Evolutionary conservation across 2,888 invertebrate genomes (phyloP), one percentile per base, ranked within the genome.

Genomic region (Baronia brevicornis): DNA sequence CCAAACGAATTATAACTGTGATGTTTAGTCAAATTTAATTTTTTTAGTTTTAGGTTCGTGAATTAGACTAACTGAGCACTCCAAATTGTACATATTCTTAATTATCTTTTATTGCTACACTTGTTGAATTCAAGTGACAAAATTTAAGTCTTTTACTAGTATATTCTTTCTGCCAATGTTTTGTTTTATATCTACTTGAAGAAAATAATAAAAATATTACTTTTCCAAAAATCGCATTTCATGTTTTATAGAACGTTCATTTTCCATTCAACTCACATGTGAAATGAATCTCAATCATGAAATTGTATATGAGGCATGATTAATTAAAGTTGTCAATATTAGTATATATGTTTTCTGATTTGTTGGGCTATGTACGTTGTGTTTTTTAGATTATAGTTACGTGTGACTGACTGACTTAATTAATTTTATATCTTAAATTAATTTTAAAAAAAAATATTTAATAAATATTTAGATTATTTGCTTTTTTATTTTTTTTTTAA

Each of bases 401-500:
- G 79, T 69, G 77, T 78, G 80, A 79, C 82, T 82, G 80, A 79
- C 82, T 82, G 82, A 82, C 57, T 71, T 79, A 78, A 69, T 54
- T 57, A 65, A 66, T 61, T 43, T 48, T 36, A 42, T 56, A 60
- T 53, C 49, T 52, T 56, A 56, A n/a, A n/a, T n/a, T n/a, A n/a
- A n/a, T n/a, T n/a, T n/a, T n/a, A n/a, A n/a, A n/a, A n/a, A n/a
- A n/a, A n/a, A n/a, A n/a, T n/a, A n/a, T n/a, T n/a, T n/a, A n/a
- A n/a, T n/a, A n/a, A n/a, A n/a, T n/a, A n/a, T n/a, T n/a, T n/a
- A n/a, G n/a, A n/a, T n/a, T n/a, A n/a, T n/a, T n/a, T n/a, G n/a
- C 38, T 39, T 46, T 22, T 42, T 35, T 23, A 53, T 48, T 49
- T 44, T 51, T 60, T 56, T 41, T 40, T 39, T 43, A 41, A 43